phyloP scores from a whole-genome alignment of 2,797 vertebrate species.

The Tapirus indicus region DNA sequence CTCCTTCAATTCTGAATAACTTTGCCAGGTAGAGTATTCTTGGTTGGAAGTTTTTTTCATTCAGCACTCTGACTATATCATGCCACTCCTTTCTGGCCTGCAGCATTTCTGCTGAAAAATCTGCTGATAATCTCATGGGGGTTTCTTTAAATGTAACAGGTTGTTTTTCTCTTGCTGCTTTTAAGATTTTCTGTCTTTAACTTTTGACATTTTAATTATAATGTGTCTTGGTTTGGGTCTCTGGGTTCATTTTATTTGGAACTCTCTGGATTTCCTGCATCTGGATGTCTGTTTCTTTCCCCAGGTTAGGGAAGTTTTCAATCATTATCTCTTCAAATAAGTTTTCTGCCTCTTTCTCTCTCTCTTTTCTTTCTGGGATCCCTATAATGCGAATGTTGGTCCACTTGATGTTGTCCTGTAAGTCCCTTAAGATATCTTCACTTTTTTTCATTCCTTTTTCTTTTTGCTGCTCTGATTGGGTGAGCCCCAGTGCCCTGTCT shows the following conservation, averaged over 20 bases:
- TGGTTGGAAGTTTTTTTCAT: not conserved
- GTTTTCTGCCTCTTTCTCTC: not conserved
- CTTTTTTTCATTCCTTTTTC: not conserved
- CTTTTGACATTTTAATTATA: not conserved
- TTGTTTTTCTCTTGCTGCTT: not conserved
- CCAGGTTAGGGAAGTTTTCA: not conserved
- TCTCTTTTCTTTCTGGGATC: not conserved
- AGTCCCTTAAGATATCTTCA: not conserved
- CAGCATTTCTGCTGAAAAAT: not conserved
- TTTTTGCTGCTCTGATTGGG: not conserved
- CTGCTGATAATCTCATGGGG: not conserved
- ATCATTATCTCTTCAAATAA: not conserved
- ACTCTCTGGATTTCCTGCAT: not conserved
- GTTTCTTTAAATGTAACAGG: no score
- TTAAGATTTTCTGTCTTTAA: not conserved
- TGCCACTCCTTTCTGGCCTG: not conserved
- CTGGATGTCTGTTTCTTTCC: not conserved
- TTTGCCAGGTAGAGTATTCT: not conserved
- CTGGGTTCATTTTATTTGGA: not conserved
- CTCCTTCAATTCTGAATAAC: not conserved
- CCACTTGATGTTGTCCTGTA: not conserved
- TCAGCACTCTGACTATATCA: not conserved
- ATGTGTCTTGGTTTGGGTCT: not conserved
- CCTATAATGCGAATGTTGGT: not conserved
- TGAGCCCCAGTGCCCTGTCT: no score